phyloP scores from a whole-genome alignment of 2,888 invertebrate genomes.

The Tenodera sinensis region DNA sequence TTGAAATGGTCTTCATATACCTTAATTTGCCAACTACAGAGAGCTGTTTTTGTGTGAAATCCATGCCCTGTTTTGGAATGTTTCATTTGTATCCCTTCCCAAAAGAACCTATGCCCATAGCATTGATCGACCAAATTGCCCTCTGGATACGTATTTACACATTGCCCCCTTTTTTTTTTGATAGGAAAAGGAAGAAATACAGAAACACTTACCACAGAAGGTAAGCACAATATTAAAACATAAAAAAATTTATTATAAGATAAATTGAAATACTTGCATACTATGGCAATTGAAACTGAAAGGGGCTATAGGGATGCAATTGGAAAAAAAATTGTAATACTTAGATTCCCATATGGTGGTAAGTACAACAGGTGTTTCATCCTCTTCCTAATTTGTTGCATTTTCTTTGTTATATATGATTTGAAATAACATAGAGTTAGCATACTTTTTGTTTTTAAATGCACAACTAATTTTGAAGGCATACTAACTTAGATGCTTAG shows the following conservation, averaged over 20 bases:
- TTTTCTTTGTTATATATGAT: not conserved
- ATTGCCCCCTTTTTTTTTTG: constrained; percentile 40
- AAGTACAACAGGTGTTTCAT: constrained; percentile 23
- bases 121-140: not conserved
- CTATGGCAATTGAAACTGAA: not conserved
- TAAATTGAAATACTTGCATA: constrained; percentile 3
- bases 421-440: not conserved
- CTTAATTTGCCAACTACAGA: not conserved
- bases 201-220: constrained; percentile 67
- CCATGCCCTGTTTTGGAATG: not conserved
- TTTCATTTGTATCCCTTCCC: not conserved
- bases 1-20: not conserved
- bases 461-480: not conserved
- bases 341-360: not conserved
- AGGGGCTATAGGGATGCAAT: not conserved
- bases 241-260: not conserved
- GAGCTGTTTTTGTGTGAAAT: not conserved
- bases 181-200: constrained; percentile 67
- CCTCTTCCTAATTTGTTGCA: constrained; percentile 17
- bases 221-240: constrained; percentile 48
- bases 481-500: not conserved
- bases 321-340: not conserved
- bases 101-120: not conserved
- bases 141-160: constrained; percentile 10
- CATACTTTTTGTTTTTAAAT: not conserved